Conservation (phyloP, 2,113 vertebrate genomes). For the Thunnus maccoyii region DNA sequence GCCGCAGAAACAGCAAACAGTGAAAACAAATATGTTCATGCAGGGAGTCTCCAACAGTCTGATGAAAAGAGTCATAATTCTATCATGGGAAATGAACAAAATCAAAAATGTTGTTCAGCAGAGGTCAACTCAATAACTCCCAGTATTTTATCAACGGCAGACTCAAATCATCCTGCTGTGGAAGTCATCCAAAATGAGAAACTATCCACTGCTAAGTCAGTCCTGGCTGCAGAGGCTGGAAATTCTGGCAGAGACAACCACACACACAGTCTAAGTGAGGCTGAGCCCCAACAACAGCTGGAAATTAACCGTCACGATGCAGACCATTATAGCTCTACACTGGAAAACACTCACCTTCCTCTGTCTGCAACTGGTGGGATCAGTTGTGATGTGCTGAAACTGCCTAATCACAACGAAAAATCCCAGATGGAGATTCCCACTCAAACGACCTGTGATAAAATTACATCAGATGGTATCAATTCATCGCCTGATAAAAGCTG, state of each 20-base stretch:
- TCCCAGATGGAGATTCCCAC: constrained; percentile 6
- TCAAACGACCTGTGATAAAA: background rate
- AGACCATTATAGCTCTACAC: constrained; percentile 23
- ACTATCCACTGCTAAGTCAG: constrained; percentile 58
- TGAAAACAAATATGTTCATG: background rate
- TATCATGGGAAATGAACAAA: constrained; percentile 23
- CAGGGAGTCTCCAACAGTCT: background rate
- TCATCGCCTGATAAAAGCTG: background rate
- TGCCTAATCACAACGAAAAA: background rate
- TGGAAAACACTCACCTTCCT: constrained; percentile 29
- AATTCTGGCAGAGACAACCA: constrained; percentile 48
- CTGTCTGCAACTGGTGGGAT: background rate
- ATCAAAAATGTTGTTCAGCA: constrained; percentile 10
- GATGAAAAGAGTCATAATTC: constrained; percentile 7
- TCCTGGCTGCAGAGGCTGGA: constrained; percentile 57
- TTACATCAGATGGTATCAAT: constrained; percentile 4
- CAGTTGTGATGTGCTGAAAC: background rate
- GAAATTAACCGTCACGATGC: constrained; percentile 37
- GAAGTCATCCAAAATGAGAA: constrained; percentile 56
- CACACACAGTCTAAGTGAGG: constrained; percentile 48
- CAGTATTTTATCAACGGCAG: background rate
- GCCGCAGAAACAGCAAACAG: background rate
- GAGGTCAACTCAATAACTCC: constrained; percentile 54
- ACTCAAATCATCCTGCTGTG: constrained; percentile 48
- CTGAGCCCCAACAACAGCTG: constrained; percentile 67